Base-by-base conservation (phyloP, 92 coral and sea anemone genomes). In the Actinostola sp. region DNA sequence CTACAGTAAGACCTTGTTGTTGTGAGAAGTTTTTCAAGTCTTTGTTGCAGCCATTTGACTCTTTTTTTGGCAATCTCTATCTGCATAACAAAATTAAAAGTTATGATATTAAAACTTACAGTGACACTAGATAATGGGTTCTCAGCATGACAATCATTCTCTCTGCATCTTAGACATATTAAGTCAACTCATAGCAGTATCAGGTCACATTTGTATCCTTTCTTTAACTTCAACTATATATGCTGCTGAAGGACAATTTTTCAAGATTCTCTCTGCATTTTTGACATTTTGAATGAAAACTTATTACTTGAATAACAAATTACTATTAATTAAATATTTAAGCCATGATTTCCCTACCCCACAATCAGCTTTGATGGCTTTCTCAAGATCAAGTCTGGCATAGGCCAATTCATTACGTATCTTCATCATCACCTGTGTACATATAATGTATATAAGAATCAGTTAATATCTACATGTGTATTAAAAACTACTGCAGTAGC, bases 381-480 rank as follows among this genome's bases (percentile, higher is more conserved):
- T 84, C 72, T 94, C 98, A 67, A 91, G 83, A 42, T 94, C 98
- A 74, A 94, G 69, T 42, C 95, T 82, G 49, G 95, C 94, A 82
- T 91, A 81, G 24, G 97, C 98, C 61, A 94, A 92, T 70, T 94
- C 98, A 66, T 94, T 94, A 14, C 98, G 93, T 45, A 94, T 90
- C 79, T 94, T 94, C 86, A 91, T 88, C 57, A 94, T 64, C 59
- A 94, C 97, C 97, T 94, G 36, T 2, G 21, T 17, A n/a, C n/a
- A n/a, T n/a, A n/a, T 56, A 32, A 35, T 19, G 45, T 11, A 11
- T 8, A 54, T 30, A 20, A 20, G 61, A 25, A 54, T 36, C 6
- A 36, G 42, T 4, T 36, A 36, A 11, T 36, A 36, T 36, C 4
- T 36, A 4, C 42, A 36, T 4, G 4, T 36, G 42, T 4, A 36